Conservation (phyloP, 1,140 invertebrate genomes). For the Gonatopus flavifemur region DNA sequence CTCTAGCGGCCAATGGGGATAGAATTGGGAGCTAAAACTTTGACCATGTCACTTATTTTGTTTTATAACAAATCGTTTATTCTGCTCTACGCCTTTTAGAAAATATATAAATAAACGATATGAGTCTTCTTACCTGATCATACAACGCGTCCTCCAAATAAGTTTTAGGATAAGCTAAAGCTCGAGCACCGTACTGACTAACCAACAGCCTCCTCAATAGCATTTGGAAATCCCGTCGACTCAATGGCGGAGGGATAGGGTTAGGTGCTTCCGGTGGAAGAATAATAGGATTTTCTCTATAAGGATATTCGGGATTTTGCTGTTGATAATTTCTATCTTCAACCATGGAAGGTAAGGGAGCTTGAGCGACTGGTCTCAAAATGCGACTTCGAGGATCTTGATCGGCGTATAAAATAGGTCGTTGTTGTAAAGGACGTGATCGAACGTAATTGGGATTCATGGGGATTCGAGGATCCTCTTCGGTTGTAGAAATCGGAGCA, state of each 20-base stretch:
- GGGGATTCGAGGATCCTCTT: conserved; percentile 32
- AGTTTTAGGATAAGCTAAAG: conserved; percentile 49
- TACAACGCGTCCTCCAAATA: conserved; percentile 53
- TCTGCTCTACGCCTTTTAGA: no score
- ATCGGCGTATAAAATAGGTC: conserved; percentile 40
- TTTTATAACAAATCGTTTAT: no score
- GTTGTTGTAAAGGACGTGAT: conserved; percentile 25
- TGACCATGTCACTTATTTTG: no score
- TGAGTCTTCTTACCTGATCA: no score
- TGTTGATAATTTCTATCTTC: conserved; percentile 46
- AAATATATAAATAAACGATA: no score
- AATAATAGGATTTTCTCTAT: conserved; percentile 29
- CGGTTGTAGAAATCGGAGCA: conserved; percentile 28
- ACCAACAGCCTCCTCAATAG: conserved; percentile 45
- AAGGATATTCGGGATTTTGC: conserved; percentile 41
- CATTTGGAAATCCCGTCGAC: conserved; percentile 50
- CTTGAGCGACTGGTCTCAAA: conserved; percentile 27
- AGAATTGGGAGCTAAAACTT: no score
- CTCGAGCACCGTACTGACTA: conserved; percentile 51
- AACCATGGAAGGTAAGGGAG: conserved; percentile 13
- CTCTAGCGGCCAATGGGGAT: no score
- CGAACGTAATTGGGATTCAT: conserved; percentile 34
- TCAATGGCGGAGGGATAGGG: conserved; percentile 46
- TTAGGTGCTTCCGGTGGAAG: conserved; percentile 51
- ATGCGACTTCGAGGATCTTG: conserved; percentile 28